Base-by-base conservation (phyloP, 2,888 invertebrate species). In the Tetrapedia diversipes region DNA sequence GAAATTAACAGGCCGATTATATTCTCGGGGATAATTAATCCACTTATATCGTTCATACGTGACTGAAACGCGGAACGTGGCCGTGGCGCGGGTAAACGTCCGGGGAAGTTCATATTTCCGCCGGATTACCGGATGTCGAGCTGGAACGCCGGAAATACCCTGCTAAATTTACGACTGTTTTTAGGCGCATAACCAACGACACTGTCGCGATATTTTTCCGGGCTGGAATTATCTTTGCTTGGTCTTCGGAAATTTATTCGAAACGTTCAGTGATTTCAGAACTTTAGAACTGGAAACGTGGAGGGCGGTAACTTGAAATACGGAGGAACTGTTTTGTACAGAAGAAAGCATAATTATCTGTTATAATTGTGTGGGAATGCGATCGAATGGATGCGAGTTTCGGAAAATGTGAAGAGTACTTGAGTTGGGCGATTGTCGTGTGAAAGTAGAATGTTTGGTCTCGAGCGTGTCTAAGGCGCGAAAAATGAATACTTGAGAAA, bases 1-100 rank as follows among this genome's bases (percentile, higher is more conserved):
- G 70, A 69, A 80, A 80, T 84, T 84, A 84, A 79, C 82, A 41
- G 66, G 61, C 67, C 77, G 72, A 80, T 84, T 84, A 80, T 80
- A 82, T 82, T 77, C 80, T 49, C 61, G 6, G 72, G 49, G 73
- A 71, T 82, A 84, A 84, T 84, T 82, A 84, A 84, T 82, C 80
- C 77, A 78, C 75, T 84, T 84, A 79, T 65, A 61, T 56, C 14
- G 32, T n/a, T 63, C 53, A 74, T 71, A 74, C 84, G 84, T 84
- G 84, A 81, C 74, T 45, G 45, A 61, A 64, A 34, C 56, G 57
- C 29, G 43, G 69, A 70, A 79, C 59, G 60, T 60, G 74, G 37
- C 29, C 24, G 37, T 27, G 8, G 10, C 51, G 59, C 22, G 73
- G 54, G 61, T 67, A 57, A 56, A 63, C 66, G 63, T n/a, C n/a